Evolutionary conservation across 2,888 invertebrate genomes (phyloP), one percentile per base, ranked within the genome.

Genomic region (Leucophenga montana): DNA sequence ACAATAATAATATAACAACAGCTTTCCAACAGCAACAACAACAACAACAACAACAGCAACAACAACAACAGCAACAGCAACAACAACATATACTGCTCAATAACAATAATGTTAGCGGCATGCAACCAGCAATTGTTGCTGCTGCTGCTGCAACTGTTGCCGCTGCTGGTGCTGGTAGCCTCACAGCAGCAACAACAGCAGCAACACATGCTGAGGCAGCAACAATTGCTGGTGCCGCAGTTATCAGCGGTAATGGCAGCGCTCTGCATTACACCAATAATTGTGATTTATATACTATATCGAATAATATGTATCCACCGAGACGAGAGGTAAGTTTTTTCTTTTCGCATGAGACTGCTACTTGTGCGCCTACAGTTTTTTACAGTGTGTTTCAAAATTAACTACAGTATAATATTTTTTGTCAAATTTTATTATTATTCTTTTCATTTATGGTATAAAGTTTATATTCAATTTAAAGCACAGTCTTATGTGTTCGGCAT

Each of bases 231-330:
- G 61, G 61, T 67, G 65, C 69, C 18, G 70, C 71, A 44, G 22
- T 22, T 46, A 16, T 13, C n/a, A 61, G 48, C 65, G 69, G 68
- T 20, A 44, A 68, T 39, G 67, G 57, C 80, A 70, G 59, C 61
- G 64, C 44, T 33, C 57, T 22, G 56, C 61, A 77, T 77, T 74
- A 74, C 80, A 85, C 84, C 77, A 87, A 84, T 84, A 88, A 87
- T 87, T 88, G 87, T 85, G 88, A 87, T 88, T 83, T 87, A 79
- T 82, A 86, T 39, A 27, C 2, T 78, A 84, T 88, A 86, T 83
- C 89, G 73, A 89, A 88, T 84, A 89, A 89, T 85, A 80, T 88
- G 82, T 86, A 88, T 83, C 87, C 87, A 85, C 87, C 87, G 84
- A 86, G 85, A 83, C 84, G 87, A 86, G 89, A 88, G 88, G 89